Base-by-base conservation (phyloP, 2,888 invertebrate species). In the Metellina segmentata region DNA sequence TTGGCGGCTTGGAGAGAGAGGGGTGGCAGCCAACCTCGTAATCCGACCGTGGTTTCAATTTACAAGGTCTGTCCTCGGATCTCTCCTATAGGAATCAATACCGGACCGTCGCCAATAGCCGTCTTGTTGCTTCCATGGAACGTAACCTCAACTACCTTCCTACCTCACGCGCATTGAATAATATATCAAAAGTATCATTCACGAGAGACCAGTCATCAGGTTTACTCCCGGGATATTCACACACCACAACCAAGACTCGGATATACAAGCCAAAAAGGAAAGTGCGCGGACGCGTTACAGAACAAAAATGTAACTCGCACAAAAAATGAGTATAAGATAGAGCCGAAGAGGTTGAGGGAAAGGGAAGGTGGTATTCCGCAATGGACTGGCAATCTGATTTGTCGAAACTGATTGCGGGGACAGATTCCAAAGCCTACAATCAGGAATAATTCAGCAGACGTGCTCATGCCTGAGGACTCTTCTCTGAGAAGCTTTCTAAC, bases 371-470 rank as follows among this genome's bases (percentile, higher is more conserved):
- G 78, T 81, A 72, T 72, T 79, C 70, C 61, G 91, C 91, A 85
- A 92, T 92, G 89, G 85, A 6, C 75, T 74, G 70, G 74, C 88
- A 92, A 92, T 92, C 88, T 89, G 91, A 92, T 92, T 92, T 89
- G 88, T 69, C 81, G 81, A 79, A 92, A 92, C 85, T 89, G 91
- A 92, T 92, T 88, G 91, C 85, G 70, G 74, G 53, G 87, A 91
- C 86, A 86, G 87, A 88, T 91, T 88, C 88, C 88, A 79, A 92
- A 88, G 81, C 83, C 87, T 88, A 89, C 85, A 89, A 92, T 92
- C 85, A 89, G 91, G 85, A 92, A 92, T 92, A 92, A 92, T 92
- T 92, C 91, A 92, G 70, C 48, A 85, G 91, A 81, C 79, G 88
- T 85, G 85, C 91, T 78, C 70, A 85, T 85, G 89, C 81, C 91